A percentile compares a stretch with the other conserved stretches of the same genome.
phyloP scores from a whole-genome alignment of 2,113 vertebrate species.

The Colius striatus region DNA sequence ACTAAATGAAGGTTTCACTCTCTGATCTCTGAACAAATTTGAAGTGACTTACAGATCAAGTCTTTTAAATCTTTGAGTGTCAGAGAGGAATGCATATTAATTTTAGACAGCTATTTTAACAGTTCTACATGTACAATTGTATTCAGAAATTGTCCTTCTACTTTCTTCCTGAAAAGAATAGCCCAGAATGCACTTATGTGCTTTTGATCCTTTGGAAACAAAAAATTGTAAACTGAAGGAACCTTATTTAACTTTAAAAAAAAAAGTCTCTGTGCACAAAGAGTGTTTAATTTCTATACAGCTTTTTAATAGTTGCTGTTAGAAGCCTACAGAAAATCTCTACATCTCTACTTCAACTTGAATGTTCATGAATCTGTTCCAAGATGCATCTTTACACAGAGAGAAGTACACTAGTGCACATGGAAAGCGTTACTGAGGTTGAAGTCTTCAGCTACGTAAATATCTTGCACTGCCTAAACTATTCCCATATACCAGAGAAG shows the following conservation, averaged over 20 bases:
- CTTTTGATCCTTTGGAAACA: neutral
- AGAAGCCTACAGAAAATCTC: neutral
- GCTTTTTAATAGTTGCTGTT: neutral
- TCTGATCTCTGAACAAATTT: neutral
- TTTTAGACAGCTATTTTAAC: constrained; percentile 23
- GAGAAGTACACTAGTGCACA: neutral
- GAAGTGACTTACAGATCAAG: neutral
- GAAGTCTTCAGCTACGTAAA: neutral
- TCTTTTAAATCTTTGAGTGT: neutral
- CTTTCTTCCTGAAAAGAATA: neutral
- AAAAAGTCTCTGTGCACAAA: neutral
- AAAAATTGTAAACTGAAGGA: neutral
- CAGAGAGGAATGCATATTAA: neutral
- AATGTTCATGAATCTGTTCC: neutral
- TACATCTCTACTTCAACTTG: neutral
- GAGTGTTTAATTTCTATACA: neutral
- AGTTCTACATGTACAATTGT: neutral
- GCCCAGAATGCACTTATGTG: neutral
- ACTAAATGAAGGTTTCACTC: neutral
- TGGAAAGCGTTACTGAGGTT: neutral
- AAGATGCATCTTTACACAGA: neutral
- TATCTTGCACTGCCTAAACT: neutral
- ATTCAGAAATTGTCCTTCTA: neutral
- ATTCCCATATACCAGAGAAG: neutral
- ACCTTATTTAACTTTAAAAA: neutral